Evolutionary conservation across 2,888 invertebrate species (phyloP).

Genomic region (Argyresthia goedartella): DNA sequence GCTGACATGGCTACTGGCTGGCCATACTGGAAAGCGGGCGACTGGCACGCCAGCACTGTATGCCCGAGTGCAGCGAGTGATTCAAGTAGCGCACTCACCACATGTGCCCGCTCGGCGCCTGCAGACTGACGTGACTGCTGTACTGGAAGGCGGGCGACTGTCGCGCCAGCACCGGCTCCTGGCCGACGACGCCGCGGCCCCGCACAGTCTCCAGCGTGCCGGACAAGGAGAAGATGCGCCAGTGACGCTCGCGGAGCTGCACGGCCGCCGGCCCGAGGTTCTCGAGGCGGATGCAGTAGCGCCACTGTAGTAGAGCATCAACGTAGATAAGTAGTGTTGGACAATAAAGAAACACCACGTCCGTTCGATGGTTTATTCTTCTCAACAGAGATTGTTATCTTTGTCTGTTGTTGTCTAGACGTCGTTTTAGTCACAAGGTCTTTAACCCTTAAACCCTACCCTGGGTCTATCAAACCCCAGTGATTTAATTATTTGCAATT

Average conservation of each 20-base stretch:
- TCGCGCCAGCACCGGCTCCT: slow-evolving; percentile 93
- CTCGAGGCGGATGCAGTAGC: slow-evolving; percentile 97
- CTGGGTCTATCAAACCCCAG: too few relatives aligned
- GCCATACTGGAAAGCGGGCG: slow-evolving; percentile 99
- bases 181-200: slow-evolving; percentile 97
- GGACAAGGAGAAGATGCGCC: slow-evolving; percentile 96
- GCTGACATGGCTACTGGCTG: slow-evolving; percentile 96
- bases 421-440: too few relatives aligned
- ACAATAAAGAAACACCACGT: too few relatives aligned
- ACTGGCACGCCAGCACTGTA: slow-evolving; percentile 86
- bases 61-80: too few relatives aligned
- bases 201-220: slow-evolving; percentile 95
- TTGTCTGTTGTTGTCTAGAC: too few relatives aligned
- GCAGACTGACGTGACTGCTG: slow-evolving; percentile 96
- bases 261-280: slow-evolving; percentile 92
- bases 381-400: too few relatives aligned
- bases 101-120: slow-evolving; percentile 98
- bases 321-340: too few relatives aligned
- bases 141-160: slow-evolving; percentile 96
- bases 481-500: too few relatives aligned
- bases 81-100: slow-evolving; percentile 74
- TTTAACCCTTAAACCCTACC: too few relatives aligned
- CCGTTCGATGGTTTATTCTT: too few relatives aligned
- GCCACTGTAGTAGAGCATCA: slow-evolving; percentile 74
- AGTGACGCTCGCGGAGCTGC: slow-evolving; percentile 95